Percentiles rank a stretch among this genome's conserved stretches.
phyloP scores from a whole-genome alignment of 1,140 invertebrate genomes.

The Drosophila pectinifera region DNA sequence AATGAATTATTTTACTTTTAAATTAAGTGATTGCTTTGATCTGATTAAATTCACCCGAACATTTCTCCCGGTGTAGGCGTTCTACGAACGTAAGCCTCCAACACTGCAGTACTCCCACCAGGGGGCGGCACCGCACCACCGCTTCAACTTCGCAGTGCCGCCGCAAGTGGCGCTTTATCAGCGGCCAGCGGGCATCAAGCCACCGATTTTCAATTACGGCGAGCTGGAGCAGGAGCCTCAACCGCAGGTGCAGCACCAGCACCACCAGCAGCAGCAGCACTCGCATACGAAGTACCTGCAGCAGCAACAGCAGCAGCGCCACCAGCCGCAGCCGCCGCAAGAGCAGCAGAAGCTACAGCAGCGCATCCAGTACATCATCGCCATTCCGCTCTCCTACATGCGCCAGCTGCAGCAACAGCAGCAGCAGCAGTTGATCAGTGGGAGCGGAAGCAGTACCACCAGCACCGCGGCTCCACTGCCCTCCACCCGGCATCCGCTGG shows the following conservation, averaged over 20 bases:
- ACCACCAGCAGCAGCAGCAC: slow-evolving; percentile 1
- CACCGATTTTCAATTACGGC: slow-evolving; percentile 55
- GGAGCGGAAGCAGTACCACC: neutral
- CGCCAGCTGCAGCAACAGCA: slow-evolving; percentile 74
- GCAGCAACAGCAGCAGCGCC: slow-evolving; percentile 28
- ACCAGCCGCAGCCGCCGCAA: slow-evolving; percentile 33
- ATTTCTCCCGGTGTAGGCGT: slow-evolving; percentile 37
- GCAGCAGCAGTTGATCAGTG: slow-evolving; percentile 31
- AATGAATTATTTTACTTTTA: too few relatives aligned
- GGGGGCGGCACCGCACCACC: slow-evolving; percentile 52
- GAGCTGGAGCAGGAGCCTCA: slow-evolving; percentile 34
- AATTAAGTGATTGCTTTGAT: too few relatives aligned
- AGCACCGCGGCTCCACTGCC: slow-evolving; percentile 26
- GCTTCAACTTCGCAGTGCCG: slow-evolving; percentile 61
- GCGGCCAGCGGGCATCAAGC: slow-evolving; percentile 40
- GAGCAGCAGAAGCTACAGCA: slow-evolving; percentile 55
- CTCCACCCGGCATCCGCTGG: slow-evolving; percentile 34
- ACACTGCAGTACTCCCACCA: slow-evolving; percentile 24
- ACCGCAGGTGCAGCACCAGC: slow-evolving; percentile 6
- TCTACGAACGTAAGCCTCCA: slow-evolving; percentile 51
- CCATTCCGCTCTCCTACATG: slow-evolving; percentile 77
- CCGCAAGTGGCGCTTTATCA: slow-evolving; percentile 73
- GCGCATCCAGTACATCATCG: slow-evolving; percentile 78
- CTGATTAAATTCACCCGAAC: too few relatives aligned
- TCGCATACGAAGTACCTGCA: neutral